A percentile compares a stretch with the other conserved stretches of the same genome.
Conservation (phyloP, 2,888 invertebrate genomes). For the Amblyjoppa proteus region DNA sequence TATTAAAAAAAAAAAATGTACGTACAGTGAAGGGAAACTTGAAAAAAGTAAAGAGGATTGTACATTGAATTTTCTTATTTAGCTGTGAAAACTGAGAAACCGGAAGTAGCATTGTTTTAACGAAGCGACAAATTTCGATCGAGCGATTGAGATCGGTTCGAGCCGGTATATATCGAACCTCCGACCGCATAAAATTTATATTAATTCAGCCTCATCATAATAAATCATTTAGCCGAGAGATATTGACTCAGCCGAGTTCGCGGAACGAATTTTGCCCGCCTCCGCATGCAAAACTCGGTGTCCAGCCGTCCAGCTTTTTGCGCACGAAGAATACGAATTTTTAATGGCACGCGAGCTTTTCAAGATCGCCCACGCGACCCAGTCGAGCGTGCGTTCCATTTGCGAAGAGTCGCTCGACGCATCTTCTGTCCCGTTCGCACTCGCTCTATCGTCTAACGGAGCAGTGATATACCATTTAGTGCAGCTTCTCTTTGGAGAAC, state of each 20-base stretch:
- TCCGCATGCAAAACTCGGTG: conserved; percentile 5
- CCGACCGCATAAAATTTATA: background rate
- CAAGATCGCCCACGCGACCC: conserved; percentile 48
- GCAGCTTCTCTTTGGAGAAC: too few species aligned
- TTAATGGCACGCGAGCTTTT: conserved; percentile 44
- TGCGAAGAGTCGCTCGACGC: background rate
- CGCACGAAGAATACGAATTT: conserved; percentile 39
- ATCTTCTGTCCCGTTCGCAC: background rate
- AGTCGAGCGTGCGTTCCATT: conserved; percentile 19
- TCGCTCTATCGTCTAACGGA: background rate
- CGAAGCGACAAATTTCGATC: background rate
- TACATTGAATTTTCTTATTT: too few species aligned
- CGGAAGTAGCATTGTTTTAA: background rate
- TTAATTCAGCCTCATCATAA: conserved; percentile 2
- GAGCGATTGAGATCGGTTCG: background rate
- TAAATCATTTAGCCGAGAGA: conserved; percentile 20
- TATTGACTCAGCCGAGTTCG: conserved; percentile 38
- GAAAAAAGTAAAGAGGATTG: too few species aligned
- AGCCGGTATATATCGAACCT: background rate
- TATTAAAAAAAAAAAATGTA: too few species aligned
- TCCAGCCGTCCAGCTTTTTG: conserved; percentile 18
- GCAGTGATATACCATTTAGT: too few species aligned
- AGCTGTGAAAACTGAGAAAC: background rate
- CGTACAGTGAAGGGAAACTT: too few species aligned
- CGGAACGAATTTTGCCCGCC: conserved; percentile 23